Conservation (phyloP, 2,797 vertebrate species). For the Oreochromis mossambicus region DNA sequence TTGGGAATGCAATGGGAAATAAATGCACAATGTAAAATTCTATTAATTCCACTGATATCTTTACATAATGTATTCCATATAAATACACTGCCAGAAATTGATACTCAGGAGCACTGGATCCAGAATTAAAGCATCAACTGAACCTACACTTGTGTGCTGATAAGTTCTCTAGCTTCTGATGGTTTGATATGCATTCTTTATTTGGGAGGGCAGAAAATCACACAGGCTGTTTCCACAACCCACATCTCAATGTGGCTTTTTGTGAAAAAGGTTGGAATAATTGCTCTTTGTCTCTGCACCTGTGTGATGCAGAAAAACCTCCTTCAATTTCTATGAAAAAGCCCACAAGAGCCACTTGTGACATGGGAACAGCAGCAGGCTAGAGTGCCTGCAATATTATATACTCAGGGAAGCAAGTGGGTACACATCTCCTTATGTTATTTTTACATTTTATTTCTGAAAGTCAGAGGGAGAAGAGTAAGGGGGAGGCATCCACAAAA, state of each 20-base stretch:
- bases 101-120: neutral
- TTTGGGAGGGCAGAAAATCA: constrained; percentile 35
- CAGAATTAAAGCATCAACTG: neutral
- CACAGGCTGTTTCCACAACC: constrained; percentile 40
- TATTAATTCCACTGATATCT: neutral
- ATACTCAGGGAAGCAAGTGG: constrained; percentile 57
- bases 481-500: neutral
- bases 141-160: neutral
- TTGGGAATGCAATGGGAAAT: neutral
- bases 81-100: neutral
- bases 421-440: constrained; percentile 65
- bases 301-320: constrained; percentile 51
- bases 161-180: neutral
- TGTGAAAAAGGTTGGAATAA: constrained; percentile 54
- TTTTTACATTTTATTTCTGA: constrained; percentile 63
- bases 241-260: constrained; percentile 38
- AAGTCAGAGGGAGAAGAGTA: constrained; percentile 23
- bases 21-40: neutral
- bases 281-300: constrained; percentile 64
- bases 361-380: constrained; percentile 22
- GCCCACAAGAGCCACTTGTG: constrained; percentile 62
- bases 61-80: neutral
- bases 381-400: constrained; percentile 67
- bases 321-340: constrained; percentile 65
- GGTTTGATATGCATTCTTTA: constrained; percentile 28